Evolutionary conservation across 2,888 invertebrate genomes (phyloP), one percentile per base, ranked within the genome.

Genomic region (Microctonus brassicae): DNA sequence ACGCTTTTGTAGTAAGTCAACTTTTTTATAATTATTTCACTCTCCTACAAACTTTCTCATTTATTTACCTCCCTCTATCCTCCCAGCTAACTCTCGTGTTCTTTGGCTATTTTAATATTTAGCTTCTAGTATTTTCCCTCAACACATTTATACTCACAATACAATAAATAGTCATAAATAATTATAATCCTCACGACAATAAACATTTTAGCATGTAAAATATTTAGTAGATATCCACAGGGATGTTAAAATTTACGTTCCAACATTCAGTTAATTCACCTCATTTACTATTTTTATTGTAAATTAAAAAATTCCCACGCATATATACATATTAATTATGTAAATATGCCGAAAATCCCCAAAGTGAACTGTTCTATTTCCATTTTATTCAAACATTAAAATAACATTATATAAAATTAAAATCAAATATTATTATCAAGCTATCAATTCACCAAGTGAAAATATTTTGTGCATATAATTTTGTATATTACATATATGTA

Each of bases 171-270:
- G 58, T 17, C 6, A 33, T 20, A 17, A 58, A 58, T 20, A 29
- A 34, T 58, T 7, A 4, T 58, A 57, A 57, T 29, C 26, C n/a
- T 29, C 4, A n/a, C 11, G 6, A 29, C 11, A n/a, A 29, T 29
- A 57, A n/a, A 26, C 2, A 29, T 29, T 29, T 29, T 11, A 24
- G 7, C 26, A 57, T 11, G 36, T 17, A n/a, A 33, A 13, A 34
- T 47, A 42, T 64, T 6, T 13, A 17, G n/a, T 52, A 13, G 3
- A 24, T 13, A 33, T 61, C 53, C 22, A 29, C 52, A 64, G 72
- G 75, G 75, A 76, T 70, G 7, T 75, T n/a, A n/a, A n/a, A n/a
- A n/a, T n/a, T n/a, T n/a, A 75, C 74, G 75, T 70, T 22, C 65
- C 67, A 67, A n/a, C n/a, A n/a, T n/a, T n/a, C n/a, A n/a, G 1